A percentile compares a stretch with the other conserved stretches of the same genome.
Evolutionary conservation across 2,797 vertebrate genomes (phyloP).

Genomic region (Peromyscus attwateri): DNA sequence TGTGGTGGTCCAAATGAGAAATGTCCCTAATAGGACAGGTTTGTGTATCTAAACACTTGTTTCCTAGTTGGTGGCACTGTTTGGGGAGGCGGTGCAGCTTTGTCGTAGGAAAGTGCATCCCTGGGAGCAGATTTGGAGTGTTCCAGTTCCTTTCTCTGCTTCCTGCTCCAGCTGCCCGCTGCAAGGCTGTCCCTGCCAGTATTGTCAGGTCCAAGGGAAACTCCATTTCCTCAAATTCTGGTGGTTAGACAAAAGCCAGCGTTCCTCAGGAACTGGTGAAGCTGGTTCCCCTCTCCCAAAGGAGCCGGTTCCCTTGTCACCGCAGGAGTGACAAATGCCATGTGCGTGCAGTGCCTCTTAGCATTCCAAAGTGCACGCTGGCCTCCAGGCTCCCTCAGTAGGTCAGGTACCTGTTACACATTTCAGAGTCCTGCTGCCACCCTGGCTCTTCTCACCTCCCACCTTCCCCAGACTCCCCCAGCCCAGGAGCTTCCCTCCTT

Average conservation of each 20-base stretch:
- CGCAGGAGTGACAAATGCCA: neutral
- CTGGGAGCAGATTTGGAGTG: neutral
- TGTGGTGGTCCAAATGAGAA: neutral
- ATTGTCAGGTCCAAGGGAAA: neutral
- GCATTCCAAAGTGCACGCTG: neutral
- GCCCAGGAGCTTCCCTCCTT: neutral
- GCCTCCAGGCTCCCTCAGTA: neutral
- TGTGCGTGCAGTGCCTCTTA: neutral
- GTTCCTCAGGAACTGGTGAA: neutral
- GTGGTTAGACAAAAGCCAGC: neutral
- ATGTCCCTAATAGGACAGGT: neutral
- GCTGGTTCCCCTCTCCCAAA: neutral
- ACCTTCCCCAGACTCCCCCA: neutral
- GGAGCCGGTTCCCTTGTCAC: neutral
- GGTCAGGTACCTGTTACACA: neutral
- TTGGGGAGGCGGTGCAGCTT: neutral
- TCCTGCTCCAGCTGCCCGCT: neutral
- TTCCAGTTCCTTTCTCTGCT: neutral
- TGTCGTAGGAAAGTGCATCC: neutral
- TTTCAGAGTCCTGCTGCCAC: neutral
- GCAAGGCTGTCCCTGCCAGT: neutral
- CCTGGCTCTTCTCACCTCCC: neutral
- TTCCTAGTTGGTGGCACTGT: no score
- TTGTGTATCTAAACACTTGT: neutral
- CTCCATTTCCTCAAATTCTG: neutral